Percentiles rank a stretch among this genome's conserved stretches.
phyloP scores from a whole-genome alignment of 1,140 invertebrate species.

The Lepidurus couesii region DNA sequence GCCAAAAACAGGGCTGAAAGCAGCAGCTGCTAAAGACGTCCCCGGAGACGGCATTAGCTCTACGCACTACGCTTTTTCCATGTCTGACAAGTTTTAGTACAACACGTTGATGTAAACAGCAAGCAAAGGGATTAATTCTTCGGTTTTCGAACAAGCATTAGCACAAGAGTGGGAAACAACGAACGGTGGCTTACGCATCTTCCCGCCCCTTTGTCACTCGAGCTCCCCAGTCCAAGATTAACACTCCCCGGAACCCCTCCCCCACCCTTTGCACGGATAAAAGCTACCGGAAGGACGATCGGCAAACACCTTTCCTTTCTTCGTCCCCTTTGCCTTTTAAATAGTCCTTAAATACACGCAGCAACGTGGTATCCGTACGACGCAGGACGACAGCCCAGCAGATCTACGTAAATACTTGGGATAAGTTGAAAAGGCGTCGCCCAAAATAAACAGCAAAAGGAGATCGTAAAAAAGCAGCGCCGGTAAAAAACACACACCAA shows the following conservation, averaged over 20 bases:
- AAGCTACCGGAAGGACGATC: background rate
- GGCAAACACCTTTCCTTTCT: background rate
- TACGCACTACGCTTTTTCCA: background rate
- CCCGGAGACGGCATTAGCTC: background rate
- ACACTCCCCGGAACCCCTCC: background rate
- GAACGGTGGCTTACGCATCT: background rate
- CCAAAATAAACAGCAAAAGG: constrained; percentile 14
- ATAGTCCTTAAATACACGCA: background rate
- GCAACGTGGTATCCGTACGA: background rate
- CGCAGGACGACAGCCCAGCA: background rate
- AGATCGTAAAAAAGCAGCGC: background rate
- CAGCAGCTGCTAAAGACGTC: constrained; percentile 5
- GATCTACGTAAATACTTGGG: background rate
- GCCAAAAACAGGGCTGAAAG: background rate
- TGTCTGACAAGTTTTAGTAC: background rate
- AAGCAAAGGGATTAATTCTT: background rate
- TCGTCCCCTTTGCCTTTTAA: background rate
- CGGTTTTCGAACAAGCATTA: background rate
- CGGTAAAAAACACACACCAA: background rate
- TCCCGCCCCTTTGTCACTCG: background rate
- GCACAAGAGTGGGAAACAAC: background rate
- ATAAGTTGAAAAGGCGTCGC: background rate
- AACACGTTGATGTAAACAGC: background rate
- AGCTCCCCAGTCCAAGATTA: background rate
- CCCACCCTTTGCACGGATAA: background rate